Conservation (phyloP, 2,797 vertebrate species). For the Bradypus variegatus region DNA sequence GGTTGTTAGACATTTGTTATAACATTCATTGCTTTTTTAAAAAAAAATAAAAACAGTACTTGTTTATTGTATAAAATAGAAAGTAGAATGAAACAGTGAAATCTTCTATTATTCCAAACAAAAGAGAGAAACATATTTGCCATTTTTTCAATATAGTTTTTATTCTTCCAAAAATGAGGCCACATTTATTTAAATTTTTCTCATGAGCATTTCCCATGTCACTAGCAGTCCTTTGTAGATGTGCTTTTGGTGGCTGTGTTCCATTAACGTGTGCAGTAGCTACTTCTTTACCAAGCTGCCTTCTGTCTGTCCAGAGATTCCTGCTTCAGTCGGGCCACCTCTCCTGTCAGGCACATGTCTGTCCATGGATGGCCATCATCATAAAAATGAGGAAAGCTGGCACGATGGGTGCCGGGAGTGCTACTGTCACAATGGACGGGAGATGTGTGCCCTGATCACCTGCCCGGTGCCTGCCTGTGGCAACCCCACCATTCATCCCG, state of each 20-base stretch:
- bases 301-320: slow-evolving; percentile 72
- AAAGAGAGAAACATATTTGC: not conserved
- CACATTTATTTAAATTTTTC: not conserved
- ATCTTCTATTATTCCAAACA: no score
- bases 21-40: not conserved
- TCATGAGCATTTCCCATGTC: not conserved
- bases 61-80: not conserved
- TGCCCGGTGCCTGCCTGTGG: slow-evolving; percentile 85
- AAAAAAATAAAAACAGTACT: not conserved
- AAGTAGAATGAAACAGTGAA: not conserved
- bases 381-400: slow-evolving; percentile 86
- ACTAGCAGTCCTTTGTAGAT: not conserved
- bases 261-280: not conserved
- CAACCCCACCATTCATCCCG: slow-evolving; percentile 81
- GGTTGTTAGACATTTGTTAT: not conserved
- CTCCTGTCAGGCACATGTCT: slow-evolving; percentile 81
- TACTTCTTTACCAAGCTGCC: slow-evolving; percentile 32
- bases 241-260: not conserved
- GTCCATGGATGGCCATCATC: slow-evolving; percentile 86
- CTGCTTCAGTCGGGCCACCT: slow-evolving; percentile 74
- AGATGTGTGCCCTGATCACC: slow-evolving; percentile 90
- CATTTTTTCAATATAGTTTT: not conserved
- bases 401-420: slow-evolving; percentile 91
- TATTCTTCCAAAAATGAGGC: not conserved
- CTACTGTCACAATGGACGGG: slow-evolving; percentile 84